Evolutionary conservation across 2,113 vertebrate species (phyloP).

Genomic region (Oceanites oceanicus): DNA sequence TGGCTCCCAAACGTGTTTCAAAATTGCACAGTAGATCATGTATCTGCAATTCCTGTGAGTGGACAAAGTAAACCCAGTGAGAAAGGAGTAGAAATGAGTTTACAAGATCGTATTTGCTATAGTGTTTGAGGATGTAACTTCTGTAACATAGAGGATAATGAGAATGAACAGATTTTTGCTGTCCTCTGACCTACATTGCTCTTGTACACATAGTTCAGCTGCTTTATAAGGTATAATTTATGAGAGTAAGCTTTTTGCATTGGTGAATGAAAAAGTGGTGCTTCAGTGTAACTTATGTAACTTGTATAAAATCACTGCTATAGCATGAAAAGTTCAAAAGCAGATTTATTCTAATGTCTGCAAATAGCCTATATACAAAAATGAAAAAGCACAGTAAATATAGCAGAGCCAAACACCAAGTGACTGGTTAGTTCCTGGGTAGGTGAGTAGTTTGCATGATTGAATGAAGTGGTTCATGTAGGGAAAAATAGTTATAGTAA

Average conservation of each 20-base stretch:
- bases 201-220: background rate
- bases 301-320: background rate
- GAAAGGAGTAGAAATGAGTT: background rate
- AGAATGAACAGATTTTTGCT: background rate
- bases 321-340: background rate
- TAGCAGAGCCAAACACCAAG: background rate
- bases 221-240: background rate
- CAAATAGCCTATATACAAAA: background rate
- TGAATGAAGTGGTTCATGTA: background rate
- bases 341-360: background rate
- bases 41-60: background rate
- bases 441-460: background rate
- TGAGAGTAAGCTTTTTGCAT: background rate
- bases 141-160: background rate
- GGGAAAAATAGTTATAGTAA: background rate
- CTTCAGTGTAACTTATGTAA: background rate
- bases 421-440: background rate
- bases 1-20: background rate
- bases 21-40: background rate
- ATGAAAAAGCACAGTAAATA: background rate
- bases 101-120: background rate
- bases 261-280: background rate
- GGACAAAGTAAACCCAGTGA: background rate
- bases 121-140: background rate
- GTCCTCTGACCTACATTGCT: background rate